phyloP scores from a whole-genome alignment of 2,797 vertebrate species.

The Coccyzus lansbergi region DNA sequence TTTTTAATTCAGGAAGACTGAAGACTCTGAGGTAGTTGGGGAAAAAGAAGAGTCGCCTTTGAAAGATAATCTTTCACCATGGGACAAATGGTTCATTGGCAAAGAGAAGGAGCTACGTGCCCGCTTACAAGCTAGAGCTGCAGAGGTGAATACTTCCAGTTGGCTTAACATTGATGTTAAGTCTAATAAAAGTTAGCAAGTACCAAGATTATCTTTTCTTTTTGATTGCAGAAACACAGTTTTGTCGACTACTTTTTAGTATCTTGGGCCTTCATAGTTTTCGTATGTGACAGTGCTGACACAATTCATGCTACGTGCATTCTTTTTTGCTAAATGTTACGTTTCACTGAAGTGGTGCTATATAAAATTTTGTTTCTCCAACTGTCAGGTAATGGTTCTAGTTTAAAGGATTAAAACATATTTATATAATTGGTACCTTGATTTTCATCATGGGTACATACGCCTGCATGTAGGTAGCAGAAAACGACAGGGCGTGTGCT shows the following conservation, averaged over 20 bases:
- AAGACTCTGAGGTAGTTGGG: background rate
- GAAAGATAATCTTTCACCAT: conserved; percentile 82
- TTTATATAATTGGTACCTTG: background rate
- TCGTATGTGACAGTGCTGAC: background rate
- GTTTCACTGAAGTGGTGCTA: background rate
- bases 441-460: background rate
- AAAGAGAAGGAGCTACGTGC: conserved; percentile 89
- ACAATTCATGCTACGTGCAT: background rate
- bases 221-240: background rate
- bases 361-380: conserved; percentile 11
- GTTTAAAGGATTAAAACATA: conserved; percentile 10
- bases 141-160: conserved; percentile 77
- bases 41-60: conserved; percentile 12
- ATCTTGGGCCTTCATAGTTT: background rate
- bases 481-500: background rate
- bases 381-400: background rate
- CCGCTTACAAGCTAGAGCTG: conserved; percentile 81
- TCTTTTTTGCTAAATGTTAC: background rate
- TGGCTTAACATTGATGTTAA: background rate
- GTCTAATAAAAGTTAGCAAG: background rate
- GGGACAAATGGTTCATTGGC: conserved; percentile 92
- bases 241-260: background rate
- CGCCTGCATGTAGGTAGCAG: background rate
- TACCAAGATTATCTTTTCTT: background rate
- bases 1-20: conserved; percentile 28